A percentile compares a stretch with the other conserved stretches of the same genome.
Conservation (phyloP, 2,113 vertebrate species). For the Gila orcuttii region DNA sequence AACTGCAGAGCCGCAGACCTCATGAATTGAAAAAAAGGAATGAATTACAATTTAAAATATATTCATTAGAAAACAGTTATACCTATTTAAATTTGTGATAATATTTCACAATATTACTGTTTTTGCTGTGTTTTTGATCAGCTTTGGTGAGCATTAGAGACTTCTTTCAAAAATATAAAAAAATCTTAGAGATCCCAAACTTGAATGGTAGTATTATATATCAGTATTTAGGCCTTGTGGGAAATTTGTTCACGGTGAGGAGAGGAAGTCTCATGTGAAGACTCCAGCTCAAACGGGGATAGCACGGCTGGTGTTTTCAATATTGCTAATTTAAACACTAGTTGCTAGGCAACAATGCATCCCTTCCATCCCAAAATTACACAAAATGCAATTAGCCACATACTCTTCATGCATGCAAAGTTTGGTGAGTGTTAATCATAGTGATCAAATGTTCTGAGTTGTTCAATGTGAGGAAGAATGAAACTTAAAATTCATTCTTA, state of each 20-base stretch:
- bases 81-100: too few species aligned
- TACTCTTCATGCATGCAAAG: neutral
- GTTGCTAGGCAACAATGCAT: constrained; percentile 23
- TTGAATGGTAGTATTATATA: neutral
- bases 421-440: neutral
- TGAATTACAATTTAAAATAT: too few species aligned
- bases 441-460: neutral
- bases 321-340: neutral
- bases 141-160: too few species aligned
- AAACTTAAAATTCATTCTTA: too few species aligned
- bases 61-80: too few species aligned
- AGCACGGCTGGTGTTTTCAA: neutral
- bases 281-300: neutral
- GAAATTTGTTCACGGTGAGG: neutral
- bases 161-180: too few species aligned
- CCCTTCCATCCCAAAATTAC: constrained; percentile 13
- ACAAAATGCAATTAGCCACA: constrained; percentile 7
- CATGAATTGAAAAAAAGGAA: too few species aligned
- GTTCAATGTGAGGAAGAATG: neutral
- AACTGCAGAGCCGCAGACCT: too few species aligned
- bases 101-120: too few species aligned
- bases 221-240: neutral
- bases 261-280: neutral
- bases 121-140: too few species aligned
- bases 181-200: too few species aligned